Evolutionary conservation across 2,113 vertebrate genomes (phyloP).

Genomic region (Phalacrocorax aristotelis): DNA sequence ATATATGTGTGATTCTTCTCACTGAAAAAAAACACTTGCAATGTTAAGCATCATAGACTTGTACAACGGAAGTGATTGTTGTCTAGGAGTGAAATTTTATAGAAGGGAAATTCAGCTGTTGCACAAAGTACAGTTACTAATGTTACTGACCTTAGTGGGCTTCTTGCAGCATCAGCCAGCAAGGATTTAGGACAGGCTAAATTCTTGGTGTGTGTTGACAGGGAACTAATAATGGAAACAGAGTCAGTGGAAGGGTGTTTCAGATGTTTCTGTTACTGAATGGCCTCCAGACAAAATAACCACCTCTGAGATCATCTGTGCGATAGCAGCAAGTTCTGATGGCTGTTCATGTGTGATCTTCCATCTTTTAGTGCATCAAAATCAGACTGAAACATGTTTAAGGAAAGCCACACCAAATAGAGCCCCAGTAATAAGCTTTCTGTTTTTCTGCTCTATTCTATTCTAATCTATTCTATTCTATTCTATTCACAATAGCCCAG

Average conservation of each 20-base stretch:
- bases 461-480: background rate
- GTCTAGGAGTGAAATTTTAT: background rate
- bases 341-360: background rate
- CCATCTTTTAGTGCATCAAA: background rate
- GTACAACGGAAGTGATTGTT: background rate
- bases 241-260: background rate
- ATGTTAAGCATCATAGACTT: background rate
- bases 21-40: background rate
- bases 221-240: background rate
- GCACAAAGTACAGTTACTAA: background rate
- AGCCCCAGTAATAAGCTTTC: background rate
- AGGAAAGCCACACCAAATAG: background rate
- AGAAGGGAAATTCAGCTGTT: background rate
- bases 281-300: background rate
- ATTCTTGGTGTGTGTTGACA: background rate
- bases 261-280: background rate
- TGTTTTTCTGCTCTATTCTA: background rate
- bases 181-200: background rate
- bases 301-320: background rate
- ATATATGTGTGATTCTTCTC: background rate
- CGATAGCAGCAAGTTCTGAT: fast-evolving
- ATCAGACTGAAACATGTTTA: background rate
- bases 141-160: background rate
- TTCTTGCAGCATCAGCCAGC: background rate
- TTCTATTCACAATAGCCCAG: background rate